Evolutionary conservation across 2,113 vertebrate genomes (phyloP).

Genomic region (Falcunculus frontatus): DNA sequence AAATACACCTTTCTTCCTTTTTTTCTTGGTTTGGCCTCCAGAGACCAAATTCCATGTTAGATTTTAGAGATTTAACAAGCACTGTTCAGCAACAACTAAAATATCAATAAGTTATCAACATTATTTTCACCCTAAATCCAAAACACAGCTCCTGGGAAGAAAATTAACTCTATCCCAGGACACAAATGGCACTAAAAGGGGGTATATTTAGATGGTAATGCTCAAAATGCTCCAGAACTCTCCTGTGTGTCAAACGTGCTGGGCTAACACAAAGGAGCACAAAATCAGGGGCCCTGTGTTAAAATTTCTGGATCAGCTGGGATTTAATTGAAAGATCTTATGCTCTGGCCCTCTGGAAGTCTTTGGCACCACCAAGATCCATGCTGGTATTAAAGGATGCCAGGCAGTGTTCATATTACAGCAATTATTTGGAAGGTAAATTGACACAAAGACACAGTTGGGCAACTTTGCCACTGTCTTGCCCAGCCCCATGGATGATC

Average conservation of each 20-base stretch:
- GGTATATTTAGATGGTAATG: neutral
- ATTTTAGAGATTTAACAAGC: neutral
- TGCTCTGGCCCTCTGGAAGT: neutral
- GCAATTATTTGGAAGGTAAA: neutral
- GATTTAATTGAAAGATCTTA: neutral
- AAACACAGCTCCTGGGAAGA: neutral
- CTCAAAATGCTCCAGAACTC: neutral
- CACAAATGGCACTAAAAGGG: neutral
- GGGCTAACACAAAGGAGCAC: neutral
- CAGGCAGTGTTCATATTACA: neutral
- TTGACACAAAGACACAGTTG: neutral
- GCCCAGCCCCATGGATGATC: neutral
- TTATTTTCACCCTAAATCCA: neutral
- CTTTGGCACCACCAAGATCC: neutral
- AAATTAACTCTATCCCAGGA: neutral
- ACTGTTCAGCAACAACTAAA: neutral
- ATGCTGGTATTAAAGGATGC: neutral
- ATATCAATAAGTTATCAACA: neutral
- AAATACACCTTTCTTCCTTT: neutral
- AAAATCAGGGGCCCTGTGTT: neutral
- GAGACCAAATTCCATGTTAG: neutral
- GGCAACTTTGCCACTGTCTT: neutral
- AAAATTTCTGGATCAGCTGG: neutral
- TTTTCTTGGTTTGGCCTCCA: neutral
- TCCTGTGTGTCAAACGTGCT: accelerated